Base-by-base conservation (phyloP, 2,113 vertebrate species). In the Salminus brasiliensis region DNA sequence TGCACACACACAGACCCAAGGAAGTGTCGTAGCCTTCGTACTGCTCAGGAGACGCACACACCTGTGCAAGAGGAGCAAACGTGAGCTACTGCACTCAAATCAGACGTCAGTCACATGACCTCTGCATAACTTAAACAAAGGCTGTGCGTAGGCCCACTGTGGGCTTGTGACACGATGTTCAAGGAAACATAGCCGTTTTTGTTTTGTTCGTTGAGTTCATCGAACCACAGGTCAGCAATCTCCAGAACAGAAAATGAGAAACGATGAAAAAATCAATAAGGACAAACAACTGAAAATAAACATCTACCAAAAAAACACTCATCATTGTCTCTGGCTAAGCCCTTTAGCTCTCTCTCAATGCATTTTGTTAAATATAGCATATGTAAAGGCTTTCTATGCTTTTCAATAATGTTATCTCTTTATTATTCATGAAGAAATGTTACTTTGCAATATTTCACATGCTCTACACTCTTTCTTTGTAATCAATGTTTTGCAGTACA, bases 1-100 rank as follows among this genome's bases (percentile, higher is more conserved):
- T 91, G 77, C 97, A 98, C 52, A 95, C 43, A 77, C 95, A 98
- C 78, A 98, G 91, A 0, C 97, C 96, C 0, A 98, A 91, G 27
- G 87, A 79, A 53, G 85, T 89, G 68, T 98, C 94, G 1, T 94
- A 96, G 32, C 94, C 95, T 13, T 2, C 83, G 57, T 93, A 95
- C 39, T 95, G 91, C 25, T 79, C 82, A 16, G 94, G 91, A 8
- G 34, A 72, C 5, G 78, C 72, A 79, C 97, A 98, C 16, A 96
- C 96, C 96, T 98, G 87, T 3, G 43, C 27, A 39, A 36, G 66
- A 74, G 1, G 57, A 82, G 2, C 23, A 67, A 2, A 55, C 21
- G 7, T 43, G 5, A 49, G 25, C 1, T 27, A 25, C 10, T n/a
- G 18, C 36, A 60, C 1, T 27, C 21, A 6, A 13, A 49, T 13